A percentile compares a stretch with the other conserved stretches of the same genome.
These are phyloP conservation scores for Dicaeum eximium DNA, from an alignment of 2,113 vertebrate genomes.

Conservation along the genomic window DNA sequence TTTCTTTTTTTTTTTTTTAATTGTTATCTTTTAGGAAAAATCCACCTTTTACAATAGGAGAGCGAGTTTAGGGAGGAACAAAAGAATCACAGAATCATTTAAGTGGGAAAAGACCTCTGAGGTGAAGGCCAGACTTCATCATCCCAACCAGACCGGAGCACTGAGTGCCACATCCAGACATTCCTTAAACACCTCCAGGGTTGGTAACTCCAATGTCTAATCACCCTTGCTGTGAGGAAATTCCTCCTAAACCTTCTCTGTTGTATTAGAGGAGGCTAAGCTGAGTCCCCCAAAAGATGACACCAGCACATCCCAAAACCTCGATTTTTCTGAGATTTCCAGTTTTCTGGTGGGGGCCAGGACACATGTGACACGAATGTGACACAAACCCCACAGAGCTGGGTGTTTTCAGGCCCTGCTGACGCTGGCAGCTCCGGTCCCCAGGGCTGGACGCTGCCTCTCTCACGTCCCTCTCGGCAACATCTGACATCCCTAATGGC, in stretches of 20 bases:
- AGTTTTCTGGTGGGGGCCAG: neutral
- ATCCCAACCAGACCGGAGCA: neutral
- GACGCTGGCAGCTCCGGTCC: rapidly evolving
- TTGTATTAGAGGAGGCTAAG: neutral
- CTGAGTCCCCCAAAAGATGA: neutral
- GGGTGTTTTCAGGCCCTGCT: rapidly evolving
- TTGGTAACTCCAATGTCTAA: neutral
- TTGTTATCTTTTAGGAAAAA: neutral
- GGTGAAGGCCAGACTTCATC: neutral
- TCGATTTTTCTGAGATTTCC: neutral
- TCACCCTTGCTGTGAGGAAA: neutral
- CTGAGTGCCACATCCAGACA: neutral
- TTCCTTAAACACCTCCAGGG: neutral
- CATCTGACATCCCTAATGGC: neutral
- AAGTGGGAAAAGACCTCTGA: neutral
- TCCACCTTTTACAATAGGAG: neutral
- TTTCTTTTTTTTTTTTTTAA: no score
- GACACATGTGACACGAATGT: rapidly evolving
- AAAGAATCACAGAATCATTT: neutral
- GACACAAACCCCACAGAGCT: rapidly evolving
- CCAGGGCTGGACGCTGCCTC: neutral
- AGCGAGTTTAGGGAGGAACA: neutral
- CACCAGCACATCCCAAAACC: neutral
- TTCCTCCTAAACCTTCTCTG: neutral
- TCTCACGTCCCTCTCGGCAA: neutral